Base-by-base conservation (phyloP, 92 coral and sea anemone genomes). In the Anthopleura xanthogrammica region DNA sequence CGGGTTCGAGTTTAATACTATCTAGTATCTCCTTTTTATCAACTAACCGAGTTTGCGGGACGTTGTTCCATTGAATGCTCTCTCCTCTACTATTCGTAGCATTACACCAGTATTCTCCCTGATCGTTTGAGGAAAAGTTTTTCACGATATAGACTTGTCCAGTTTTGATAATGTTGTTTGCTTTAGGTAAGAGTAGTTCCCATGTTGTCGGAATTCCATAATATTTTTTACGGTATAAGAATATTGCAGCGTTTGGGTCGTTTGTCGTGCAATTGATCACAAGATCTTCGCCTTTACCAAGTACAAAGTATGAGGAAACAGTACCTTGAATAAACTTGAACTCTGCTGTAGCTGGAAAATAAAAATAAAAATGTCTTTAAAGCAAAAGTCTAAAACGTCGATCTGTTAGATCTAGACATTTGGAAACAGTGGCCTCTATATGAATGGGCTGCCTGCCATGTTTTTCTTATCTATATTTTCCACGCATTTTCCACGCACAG, bases 121-220 rank as follows among this genome's bases (percentile, higher is more conserved):
- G 77, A 90, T 90, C 89, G 3, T 5, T 36, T 1, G 81, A 12
- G 12, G 3, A 12, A 50, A 87, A 76, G 46, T 84, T 75, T 11
- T 84, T 17, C 40, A 90, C 1, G 6, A 85, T 84, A 14, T 78
- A 90, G 14, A 85, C 78, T 42, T 90, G 88, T 46, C 77, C 85
- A 13, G 20, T 78, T 19, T 43, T 22, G 17, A 79, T 17, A 68
- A 90, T 73, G 66, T 87, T 58, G n/a, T 19, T 19, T 14, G 64
- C 19, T 58, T 16, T 58, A 1, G 64, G 64, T 58, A 19, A 19
- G 5, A 16, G 64, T 16, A 3, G 64, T 58, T 2, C 1, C 17
- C 17, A 58, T 16, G 4, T 58, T 3, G 3, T 17, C 1, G 7
- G 5, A 46, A 0, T 4, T 9, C 9, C 50, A 46, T 46, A 46